Percentiles rank a stretch among this genome's conserved stretches.
These are phyloP conservation scores for Callospermophilus lateralis DNA, from an alignment of 2,113 vertebrate genomes.

Conservation along the genomic window DNA sequence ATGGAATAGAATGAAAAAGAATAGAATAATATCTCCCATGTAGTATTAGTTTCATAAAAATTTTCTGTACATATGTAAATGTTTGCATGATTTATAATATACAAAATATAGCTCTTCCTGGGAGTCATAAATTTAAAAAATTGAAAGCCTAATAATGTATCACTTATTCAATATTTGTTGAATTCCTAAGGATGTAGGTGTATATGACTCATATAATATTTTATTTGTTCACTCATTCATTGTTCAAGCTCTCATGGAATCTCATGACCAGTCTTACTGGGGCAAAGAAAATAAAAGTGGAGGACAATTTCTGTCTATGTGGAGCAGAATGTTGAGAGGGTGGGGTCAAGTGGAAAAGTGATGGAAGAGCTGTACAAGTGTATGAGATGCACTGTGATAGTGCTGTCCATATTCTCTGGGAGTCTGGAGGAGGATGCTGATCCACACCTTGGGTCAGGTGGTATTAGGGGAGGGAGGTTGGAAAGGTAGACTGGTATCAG, in stretches of 20 bases:
- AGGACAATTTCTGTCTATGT: neutral
- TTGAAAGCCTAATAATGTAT: neutral
- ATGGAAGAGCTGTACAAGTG: neutral
- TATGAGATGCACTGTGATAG: neutral
- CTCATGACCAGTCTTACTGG: neutral
- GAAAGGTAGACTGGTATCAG: neutral
- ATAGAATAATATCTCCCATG: neutral
- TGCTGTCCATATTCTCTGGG: neutral
- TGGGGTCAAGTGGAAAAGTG: too few relatives aligned
- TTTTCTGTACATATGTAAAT: neutral
- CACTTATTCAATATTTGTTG: too few relatives aligned
- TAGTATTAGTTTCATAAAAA: constrained; percentile 37
- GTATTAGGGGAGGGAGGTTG: neutral
- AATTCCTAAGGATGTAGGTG: neutral
- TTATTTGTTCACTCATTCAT: constrained; percentile 6
- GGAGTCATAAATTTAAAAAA: neutral
- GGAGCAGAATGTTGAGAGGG: neutral
- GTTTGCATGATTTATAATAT: neutral
- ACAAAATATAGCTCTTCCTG: neutral
- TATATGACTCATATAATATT: neutral
- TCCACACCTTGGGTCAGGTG: neutral
- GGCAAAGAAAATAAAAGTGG: constrained; percentile 25
- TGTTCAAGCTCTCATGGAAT: neutral
- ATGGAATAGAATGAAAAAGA: neutral
- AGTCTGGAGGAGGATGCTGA: neutral